Evolutionary conservation across 2,888 invertebrate genomes (phyloP), one percentile per base, ranked within the genome.

Genomic region (Empis stercorea): DNA sequence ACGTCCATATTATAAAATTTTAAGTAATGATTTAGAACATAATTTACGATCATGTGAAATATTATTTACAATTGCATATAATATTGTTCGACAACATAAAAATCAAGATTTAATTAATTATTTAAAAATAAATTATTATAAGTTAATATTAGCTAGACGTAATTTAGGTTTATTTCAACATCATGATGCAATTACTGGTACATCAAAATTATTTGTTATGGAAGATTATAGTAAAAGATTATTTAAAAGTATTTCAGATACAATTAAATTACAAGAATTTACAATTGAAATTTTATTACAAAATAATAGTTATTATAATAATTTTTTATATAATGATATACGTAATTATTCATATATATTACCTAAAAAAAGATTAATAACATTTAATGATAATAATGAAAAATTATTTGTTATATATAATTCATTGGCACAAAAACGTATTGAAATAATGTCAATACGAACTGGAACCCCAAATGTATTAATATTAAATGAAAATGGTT

Each of bases 181-280:
- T 65, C 97, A 97, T 66, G 97, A 97, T 63, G 96, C 95, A 10
- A 95, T 96, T 48, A 96, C 96, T 0, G 96, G 96, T 6, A 96
- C 96, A 0, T 88, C 92, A 1, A 92, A 91, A 62, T 79, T 85
- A 0, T 81, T 78, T 55, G 96, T 96, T 0, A 95, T 94, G 86
- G 80, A 85, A 51, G 96, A 97, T 66, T 97, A 94, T 62, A 91
- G 91, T 1, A 73, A 86, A 45, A 87, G 89, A 58, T 65, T 93
- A 34, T 86, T 87, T 59, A 86, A 87, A 52, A 87, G 88, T 51
- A 74, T 91, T 43, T 81, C 85, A 49, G 84, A 87, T 61, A 80
- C 83, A 54, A 76, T 82, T 11, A 80, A 79, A 45, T 72, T 91
- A 51, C 87, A 89, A 62, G 84, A 87, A 58, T 77, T 79, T 20